Evolutionary conservation across 2,797 vertebrate genomes (phyloP).

Genomic region (Sebastes matsubarae): DNA sequence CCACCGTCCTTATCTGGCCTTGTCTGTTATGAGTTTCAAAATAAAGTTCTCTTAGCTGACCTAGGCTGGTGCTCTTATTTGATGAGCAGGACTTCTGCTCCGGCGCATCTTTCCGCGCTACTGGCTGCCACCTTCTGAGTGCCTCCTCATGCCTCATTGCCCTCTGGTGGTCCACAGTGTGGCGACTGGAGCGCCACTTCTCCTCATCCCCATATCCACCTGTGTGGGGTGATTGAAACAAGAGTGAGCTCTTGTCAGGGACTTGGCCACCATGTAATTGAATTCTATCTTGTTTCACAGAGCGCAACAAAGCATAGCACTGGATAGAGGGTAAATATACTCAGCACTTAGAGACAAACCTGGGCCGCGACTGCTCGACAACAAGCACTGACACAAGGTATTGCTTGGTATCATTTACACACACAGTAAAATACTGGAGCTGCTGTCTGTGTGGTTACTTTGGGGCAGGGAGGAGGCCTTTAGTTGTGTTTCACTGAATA

Average conservation of each 20-base stretch:
- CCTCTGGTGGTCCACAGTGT: conserved; percentile 38
- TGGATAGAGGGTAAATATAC: conserved; percentile 72
- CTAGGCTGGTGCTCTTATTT: not conserved
- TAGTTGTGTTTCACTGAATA: not conserved
- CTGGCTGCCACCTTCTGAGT: conserved; percentile 6
- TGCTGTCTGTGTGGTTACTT: conserved; percentile 12
- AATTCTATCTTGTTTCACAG: conserved; percentile 79
- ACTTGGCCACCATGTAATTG: conserved; percentile 77
- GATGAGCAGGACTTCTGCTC: conserved; percentile 15
- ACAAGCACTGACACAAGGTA: conserved; percentile 39
- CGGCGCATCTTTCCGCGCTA: conserved; percentile 22
- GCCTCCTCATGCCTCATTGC: conserved; percentile 66
- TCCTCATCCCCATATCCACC: conserved; percentile 64
- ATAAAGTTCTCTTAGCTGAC: conserved; percentile 10
- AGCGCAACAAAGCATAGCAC: conserved; percentile 75
- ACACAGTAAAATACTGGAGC: conserved; percentile 28
- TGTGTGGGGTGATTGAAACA: conserved; percentile 80
- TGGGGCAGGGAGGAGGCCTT: not conserved
- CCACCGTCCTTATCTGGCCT: not conserved
- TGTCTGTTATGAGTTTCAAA: not conserved
- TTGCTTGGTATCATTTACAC: conserved; percentile 32
- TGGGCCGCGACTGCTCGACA: conserved; percentile 29
- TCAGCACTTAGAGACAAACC: conserved; percentile 60
- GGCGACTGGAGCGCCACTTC: conserved; percentile 48
- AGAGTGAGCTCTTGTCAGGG: conserved; percentile 74